Conservation (phyloP, 2,888 invertebrate genomes). For the Strigamia transsilvanica region DNA sequence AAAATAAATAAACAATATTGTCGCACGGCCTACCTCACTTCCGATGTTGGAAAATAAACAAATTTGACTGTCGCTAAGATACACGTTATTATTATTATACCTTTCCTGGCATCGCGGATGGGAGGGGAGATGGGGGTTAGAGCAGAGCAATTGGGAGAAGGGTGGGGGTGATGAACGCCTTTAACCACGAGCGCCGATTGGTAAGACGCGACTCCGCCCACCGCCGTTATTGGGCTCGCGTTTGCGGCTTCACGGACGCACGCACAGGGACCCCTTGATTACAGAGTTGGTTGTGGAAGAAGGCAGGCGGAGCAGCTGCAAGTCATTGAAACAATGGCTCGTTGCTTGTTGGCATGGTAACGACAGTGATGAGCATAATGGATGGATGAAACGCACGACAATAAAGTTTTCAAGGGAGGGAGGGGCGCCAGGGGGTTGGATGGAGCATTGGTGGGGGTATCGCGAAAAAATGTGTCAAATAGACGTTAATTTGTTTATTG, state of each 20-base stretch:
- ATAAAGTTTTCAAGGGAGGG: slow-evolving; percentile 36
- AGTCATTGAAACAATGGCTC: slow-evolving; percentile 49
- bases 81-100: slow-evolving; percentile 22
- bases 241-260: slow-evolving; percentile 49
- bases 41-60: slow-evolving; percentile 14
- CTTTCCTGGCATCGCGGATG: neutral
- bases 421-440: neutral
- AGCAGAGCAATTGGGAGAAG: neutral
- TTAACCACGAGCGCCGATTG: slow-evolving; percentile 43
- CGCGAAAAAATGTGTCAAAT: slow-evolving; percentile 20
- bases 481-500: slow-evolving; percentile 36
- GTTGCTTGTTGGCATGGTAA: slow-evolving; percentile 48
- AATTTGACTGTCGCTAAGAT: slow-evolving; percentile 45
- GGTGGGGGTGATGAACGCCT: slow-evolving; percentile 42
- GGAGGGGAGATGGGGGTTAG: slow-evolving; percentile 41
- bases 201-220: slow-evolving; percentile 44
- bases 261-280: slow-evolving; percentile 48
- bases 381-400: slow-evolving; percentile 47
- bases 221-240: slow-evolving; percentile 48
- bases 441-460: neutral
- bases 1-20: neutral
- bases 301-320: slow-evolving; percentile 49
- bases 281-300: slow-evolving; percentile 40
- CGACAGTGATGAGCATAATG: slow-evolving; percentile 45
- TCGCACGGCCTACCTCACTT: neutral